phyloP scores from a whole-genome alignment of 2,888 invertebrate genomes.

The Ctenicera cuprea region DNA sequence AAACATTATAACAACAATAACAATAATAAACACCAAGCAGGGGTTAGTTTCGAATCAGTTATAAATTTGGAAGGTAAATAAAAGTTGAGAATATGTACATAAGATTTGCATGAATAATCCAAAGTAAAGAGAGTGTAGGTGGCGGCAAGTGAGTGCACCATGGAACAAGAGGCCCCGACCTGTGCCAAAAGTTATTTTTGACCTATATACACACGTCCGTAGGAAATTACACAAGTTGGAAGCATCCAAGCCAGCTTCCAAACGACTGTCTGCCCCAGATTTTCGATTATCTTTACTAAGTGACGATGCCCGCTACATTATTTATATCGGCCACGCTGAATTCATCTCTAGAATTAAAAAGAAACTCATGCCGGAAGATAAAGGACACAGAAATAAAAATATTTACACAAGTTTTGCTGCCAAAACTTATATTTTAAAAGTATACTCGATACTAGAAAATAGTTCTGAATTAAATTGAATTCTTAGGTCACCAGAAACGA shows the following conservation, averaged over 20 bases:
- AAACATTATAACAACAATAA: neutral
- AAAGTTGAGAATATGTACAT: slow-evolving; percentile 4
- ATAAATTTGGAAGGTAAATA: neutral
- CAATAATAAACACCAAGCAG: neutral
- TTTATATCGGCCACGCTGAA: slow-evolving; percentile 33
- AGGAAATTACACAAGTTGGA: slow-evolving; percentile 56
- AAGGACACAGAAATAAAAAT: slow-evolving; percentile 7
- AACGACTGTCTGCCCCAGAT: slow-evolving; percentile 47
- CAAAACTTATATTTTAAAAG: neutral
- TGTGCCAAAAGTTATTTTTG: slow-evolving; percentile 58
- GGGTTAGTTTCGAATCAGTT: neutral
- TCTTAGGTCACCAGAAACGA: no score
- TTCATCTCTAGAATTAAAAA: slow-evolving; percentile 33
- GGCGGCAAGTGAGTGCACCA: slow-evolving; percentile 27
- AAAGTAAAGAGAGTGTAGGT: slow-evolving; percentile 28
- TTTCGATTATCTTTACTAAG: slow-evolving; percentile 48
- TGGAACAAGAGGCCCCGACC: slow-evolving; percentile 44
- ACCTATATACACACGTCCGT: slow-evolving; percentile 50
- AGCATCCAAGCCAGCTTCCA: slow-evolving; percentile 46
- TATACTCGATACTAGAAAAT: no score
- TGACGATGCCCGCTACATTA: slow-evolving; percentile 39
- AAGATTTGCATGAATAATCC: slow-evolving; percentile 34
- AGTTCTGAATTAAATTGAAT: no score
- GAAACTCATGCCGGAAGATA: neutral
- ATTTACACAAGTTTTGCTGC: neutral